Evolutionary conservation across 2,888 invertebrate genomes (phyloP).

Genomic region (Polydesmus complanatus): DNA sequence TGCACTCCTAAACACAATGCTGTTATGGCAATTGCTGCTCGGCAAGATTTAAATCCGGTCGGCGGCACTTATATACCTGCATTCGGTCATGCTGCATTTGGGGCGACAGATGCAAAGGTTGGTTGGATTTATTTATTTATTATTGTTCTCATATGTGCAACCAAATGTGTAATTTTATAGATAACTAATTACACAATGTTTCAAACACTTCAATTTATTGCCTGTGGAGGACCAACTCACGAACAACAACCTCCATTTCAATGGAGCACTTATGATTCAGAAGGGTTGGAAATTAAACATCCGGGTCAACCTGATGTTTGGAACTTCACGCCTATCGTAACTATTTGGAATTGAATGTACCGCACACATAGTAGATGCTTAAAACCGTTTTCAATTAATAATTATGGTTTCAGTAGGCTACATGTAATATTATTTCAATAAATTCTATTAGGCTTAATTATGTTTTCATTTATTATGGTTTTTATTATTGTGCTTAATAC

Average conservation of each 20-base stretch:
- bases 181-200: constrained; percentile 27
- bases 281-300: constrained; percentile 45
- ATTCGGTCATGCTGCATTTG: constrained; percentile 50
- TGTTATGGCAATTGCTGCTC: constrained; percentile 54
- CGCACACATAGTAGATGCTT: too few species aligned
- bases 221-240: constrained; percentile 36
- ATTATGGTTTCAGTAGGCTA: too few species aligned
- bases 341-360: constrained; percentile 41
- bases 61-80: constrained; percentile 54
- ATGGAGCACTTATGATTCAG: constrained; percentile 59
- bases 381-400: too few species aligned
- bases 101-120: constrained; percentile 55
- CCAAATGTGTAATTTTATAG: constrained; percentile 18
- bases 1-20: constrained; percentile 56
- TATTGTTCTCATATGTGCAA: too few species aligned
- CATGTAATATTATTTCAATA: too few species aligned
- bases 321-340: constrained; percentile 47
- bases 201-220: constrained; percentile 21
- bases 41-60: constrained; percentile 54
- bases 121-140: too few species aligned
- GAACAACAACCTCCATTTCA: constrained; percentile 54
- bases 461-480: too few species aligned
- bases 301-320: constrained; percentile 60
- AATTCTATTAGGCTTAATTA: too few species aligned
- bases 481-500: too few species aligned